phyloP scores from a whole-genome alignment of 2,888 invertebrate species.

The Corbicula japonica region DNA sequence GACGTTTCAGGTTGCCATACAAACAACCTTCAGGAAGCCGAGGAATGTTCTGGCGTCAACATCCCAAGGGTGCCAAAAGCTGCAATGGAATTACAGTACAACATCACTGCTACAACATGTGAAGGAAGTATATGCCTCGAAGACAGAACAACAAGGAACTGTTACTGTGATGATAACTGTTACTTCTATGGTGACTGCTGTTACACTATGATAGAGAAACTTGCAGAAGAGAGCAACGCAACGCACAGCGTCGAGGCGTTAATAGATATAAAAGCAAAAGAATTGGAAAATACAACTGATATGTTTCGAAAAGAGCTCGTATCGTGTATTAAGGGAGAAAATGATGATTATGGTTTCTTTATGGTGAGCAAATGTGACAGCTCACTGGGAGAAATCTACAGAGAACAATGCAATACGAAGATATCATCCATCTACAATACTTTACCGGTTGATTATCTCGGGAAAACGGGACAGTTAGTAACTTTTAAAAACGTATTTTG shows the following conservation, averaged over 20 bases:
- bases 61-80: too few relatives aligned
- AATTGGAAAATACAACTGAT: neutral
- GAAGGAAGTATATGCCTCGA: neutral
- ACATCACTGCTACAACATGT: conserved; percentile 1
- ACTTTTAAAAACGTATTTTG: conserved; percentile 22
- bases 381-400: neutral
- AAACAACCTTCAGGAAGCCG: too few relatives aligned
- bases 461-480: neutral
- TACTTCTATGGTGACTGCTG: conserved; percentile 25
- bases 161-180: conserved; percentile 9
- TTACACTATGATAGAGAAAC: conserved; percentile 9
- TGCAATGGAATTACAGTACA: neutral
- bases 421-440: neutral
- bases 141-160: neutral
- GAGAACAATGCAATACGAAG: neutral
- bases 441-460: conserved; percentile 17
- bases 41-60: too few relatives aligned
- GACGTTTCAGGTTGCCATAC: too few relatives aligned
- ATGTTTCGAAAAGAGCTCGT: neutral
- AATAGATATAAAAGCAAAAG: neutral
- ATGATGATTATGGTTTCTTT: neutral
- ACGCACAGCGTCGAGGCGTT: neutral
- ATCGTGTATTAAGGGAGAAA: neutral
- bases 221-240: neutral
- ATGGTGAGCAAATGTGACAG: conserved; percentile 6